Evolutionary conservation across 1,140 invertebrate genomes (phyloP), one percentile per base, ranked within the genome.

Genomic region (Armadillidium nasatum): DNA sequence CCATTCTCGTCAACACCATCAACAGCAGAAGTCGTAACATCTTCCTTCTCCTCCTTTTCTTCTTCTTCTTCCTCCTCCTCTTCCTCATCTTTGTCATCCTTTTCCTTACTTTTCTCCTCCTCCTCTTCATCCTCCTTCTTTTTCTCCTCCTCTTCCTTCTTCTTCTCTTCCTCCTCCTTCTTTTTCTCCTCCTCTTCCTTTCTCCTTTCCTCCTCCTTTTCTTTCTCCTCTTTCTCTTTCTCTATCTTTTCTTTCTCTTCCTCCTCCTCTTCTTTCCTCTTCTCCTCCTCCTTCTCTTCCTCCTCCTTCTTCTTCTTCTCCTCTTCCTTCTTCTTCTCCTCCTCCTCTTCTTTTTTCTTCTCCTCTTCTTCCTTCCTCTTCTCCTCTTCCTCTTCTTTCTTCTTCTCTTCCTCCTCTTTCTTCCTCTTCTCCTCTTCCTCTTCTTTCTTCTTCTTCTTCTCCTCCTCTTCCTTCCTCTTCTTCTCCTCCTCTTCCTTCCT

Each of bases 201-300:
- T n/a, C n/a, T 69, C 3, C 50, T 1, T 69, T 69, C 10, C 1
- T 69, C 50, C n/a, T n/a, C n/a, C n/a, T 23, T 69, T 69, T 10
- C n/a, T 6, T 69, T 69, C 10, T 69, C 67, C n/a, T 11, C 43
- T 69, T 69, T 69, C 50, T 13, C 67, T 69, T 15, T n/a, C n/a
- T n/a, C n/a, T n/a, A n/a, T n/a, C n/a, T n/a, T n/a, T n/a, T n/a
- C n/a, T n/a, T n/a, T n/a, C n/a, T n/a, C n/a, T n/a, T n/a, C 67
- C n/a, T 33, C 43, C 50, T 54, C 50, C n/a, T 10, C 50, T n/a
- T 54, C 50, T 10, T 54, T n/a, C 50, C 50, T 54, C 50, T 54
- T n/a, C n/a, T 10, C 50, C 50, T 54, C 50, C 10, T 54, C 50
- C 50, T n/a, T 54, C 50, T 54, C 50, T 54, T 10, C 50, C 50